These are phyloP conservation scores for Nemotelus pantherinus DNA, from an alignment of 2,888 invertebrate species.

Conservation along the genomic window DNA sequence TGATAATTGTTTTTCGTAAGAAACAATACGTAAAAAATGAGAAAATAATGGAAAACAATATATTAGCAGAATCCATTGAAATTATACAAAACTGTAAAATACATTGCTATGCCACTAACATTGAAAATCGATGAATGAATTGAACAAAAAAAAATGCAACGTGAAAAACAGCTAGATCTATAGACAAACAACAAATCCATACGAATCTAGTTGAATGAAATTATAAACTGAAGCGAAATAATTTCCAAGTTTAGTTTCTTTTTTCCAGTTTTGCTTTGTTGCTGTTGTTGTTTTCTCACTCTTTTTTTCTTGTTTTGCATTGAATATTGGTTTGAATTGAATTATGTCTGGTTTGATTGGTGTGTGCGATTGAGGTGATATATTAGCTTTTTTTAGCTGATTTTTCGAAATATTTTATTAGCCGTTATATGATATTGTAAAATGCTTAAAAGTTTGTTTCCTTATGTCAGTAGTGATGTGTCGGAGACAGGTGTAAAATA, in stretches of 20 bases:
- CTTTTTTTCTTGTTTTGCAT: too few relatives aligned
- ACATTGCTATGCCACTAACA: constrained; percentile 15
- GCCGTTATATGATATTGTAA: not conserved
- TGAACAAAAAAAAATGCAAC: constrained; percentile 34
- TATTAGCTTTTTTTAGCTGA: not conserved
- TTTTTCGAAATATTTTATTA: not conserved
- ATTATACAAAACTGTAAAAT: not conserved
- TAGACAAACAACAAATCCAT: constrained; percentile 43
- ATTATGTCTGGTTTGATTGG: not conserved
- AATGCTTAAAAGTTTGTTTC: not conserved
- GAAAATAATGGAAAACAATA: constrained; percentile 18
- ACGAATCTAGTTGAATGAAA: constrained; percentile 39
- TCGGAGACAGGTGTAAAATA: not conserved
- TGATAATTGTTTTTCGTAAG: constrained; percentile 7
- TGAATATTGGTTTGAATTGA: too few relatives aligned
- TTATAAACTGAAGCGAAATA: constrained; percentile 23
- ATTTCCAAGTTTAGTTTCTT: constrained; percentile 15
- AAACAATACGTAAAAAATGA: constrained; percentile 35
- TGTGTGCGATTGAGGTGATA: constrained; percentile 31
- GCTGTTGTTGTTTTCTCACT: not conserved
- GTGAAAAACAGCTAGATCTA: constrained; percentile 47
- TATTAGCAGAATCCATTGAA: constrained; percentile 24
- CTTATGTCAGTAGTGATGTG: not conserved
- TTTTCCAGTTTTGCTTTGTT: constrained; percentile 9
- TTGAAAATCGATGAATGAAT: not conserved